These are phyloP conservation scores for Cryptotis parvus DNA, from an alignment of 2,113 vertebrate species.

Conservation along the genomic window DNA sequence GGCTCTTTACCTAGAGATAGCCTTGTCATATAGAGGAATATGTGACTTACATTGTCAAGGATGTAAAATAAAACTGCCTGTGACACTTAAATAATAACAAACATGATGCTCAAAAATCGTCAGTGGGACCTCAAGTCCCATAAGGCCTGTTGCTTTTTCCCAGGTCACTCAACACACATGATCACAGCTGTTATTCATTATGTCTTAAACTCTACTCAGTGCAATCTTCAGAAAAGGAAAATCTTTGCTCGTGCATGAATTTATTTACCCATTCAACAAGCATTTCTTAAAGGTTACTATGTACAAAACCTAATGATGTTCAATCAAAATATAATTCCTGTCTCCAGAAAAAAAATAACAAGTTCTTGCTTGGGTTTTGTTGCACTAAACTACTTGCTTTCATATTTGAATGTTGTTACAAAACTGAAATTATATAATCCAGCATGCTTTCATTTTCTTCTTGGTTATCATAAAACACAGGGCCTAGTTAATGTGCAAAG, in stretches of 20 bases:
- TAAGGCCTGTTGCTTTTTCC: conserved; percentile 16
- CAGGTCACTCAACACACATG: not conserved
- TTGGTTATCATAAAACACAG: not conserved
- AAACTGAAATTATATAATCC: not conserved
- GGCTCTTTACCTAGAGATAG: not conserved
- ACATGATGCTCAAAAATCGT: not conserved
- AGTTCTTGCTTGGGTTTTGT: not conserved
- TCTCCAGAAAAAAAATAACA: not conserved
- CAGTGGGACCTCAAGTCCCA: not conserved
- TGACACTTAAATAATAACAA: not conserved
- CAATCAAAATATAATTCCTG: not conserved
- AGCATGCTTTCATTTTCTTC: not conserved
- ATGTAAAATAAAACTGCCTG: not conserved
- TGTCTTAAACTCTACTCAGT: not conserved
- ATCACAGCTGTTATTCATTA: not conserved
- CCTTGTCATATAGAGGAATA: not conserved
- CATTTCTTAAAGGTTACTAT: conserved; percentile 15
- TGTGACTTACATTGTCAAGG: not conserved
- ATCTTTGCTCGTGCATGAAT: not conserved
- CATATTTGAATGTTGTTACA: not conserved
- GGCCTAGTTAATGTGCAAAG: not conserved
- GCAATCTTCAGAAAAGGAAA: not conserved
- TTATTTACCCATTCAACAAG: not conserved
- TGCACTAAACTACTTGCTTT: not conserved
- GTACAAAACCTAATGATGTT: conserved; percentile 23